Percentiles rank a stretch among this genome's conserved stretches.
phyloP scores from a whole-genome alignment of 2,113 vertebrate species.

The Falcunculus frontatus region DNA sequence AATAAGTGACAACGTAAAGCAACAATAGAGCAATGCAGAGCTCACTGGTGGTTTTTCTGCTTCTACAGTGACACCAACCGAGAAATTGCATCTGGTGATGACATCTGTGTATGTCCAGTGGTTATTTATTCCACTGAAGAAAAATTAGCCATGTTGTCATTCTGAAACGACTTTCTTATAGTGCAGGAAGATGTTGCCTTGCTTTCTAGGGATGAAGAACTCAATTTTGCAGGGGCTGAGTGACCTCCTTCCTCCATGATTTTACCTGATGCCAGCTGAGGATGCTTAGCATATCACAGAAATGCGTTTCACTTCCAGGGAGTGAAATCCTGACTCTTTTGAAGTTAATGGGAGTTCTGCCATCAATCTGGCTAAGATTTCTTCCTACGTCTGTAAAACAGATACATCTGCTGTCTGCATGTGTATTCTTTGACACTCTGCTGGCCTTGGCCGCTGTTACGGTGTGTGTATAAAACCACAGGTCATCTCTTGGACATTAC shows the following conservation, averaged over 20 bases:
- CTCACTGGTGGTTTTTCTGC: not conserved
- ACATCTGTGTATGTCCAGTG: not conserved
- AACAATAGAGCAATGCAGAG: not conserved
- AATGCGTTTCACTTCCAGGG: not conserved
- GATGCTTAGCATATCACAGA: not conserved
- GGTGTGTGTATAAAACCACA: not conserved
- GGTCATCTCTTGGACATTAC: not conserved
- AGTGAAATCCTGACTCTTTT: not conserved
- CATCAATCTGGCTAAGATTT: not conserved
- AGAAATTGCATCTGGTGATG: constrained; percentile 15
- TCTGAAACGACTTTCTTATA: not conserved
- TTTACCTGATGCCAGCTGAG: not conserved
- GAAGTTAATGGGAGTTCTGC: not conserved
- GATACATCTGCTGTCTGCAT: not conserved
- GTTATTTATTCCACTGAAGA: not conserved
- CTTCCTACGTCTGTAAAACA: not conserved
- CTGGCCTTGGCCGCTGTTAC: not conserved
- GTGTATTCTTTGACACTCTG: not conserved
- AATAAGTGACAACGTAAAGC: not conserved
- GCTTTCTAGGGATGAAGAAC: not conserved
- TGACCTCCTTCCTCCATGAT: not conserved
- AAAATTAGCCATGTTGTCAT: not conserved
- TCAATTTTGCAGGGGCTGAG: not conserved
- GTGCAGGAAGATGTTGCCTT: not conserved
- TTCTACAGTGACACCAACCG: not conserved